Conservation (phyloP, 1,140 invertebrate species). For the Vanessa tameamea region DNA sequence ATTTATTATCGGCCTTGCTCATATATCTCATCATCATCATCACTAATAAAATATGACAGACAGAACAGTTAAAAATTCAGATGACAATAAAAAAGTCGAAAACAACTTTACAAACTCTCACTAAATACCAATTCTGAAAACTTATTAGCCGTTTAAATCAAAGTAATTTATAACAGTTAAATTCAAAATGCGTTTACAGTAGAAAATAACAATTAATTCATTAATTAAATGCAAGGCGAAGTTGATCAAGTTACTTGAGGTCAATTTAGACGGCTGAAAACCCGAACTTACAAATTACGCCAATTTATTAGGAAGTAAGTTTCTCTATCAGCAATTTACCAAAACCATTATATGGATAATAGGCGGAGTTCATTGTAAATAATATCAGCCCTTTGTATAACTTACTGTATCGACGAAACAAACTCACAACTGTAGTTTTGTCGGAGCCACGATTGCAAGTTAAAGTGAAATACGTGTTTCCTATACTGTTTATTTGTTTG, state of each 20-base stretch:
- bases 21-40: too few species aligned
- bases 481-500: neutral
- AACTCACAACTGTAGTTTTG: conserved; percentile 9
- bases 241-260: conserved; percentile 39
- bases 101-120: too few species aligned
- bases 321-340: conserved; percentile 63
- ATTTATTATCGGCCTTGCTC: too few species aligned
- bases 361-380: conserved; percentile 43
- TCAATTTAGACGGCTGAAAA: conserved; percentile 37
- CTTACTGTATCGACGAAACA: conserved; percentile 24
- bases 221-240: conserved; percentile 33
- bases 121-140: too few species aligned
- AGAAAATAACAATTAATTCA: conserved; percentile 31
- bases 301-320: conserved; percentile 62
- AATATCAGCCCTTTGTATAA: conserved; percentile 35
- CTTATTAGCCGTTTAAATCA: neutral
- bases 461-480: conserved; percentile 18
- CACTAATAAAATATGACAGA: too few species aligned
- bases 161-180: neutral
- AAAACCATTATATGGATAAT: conserved; percentile 56
- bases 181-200: conserved; percentile 12
- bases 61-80: too few species aligned
- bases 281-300: conserved; percentile 55
- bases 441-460: conserved; percentile 9
- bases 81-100: too few species aligned